These are phyloP conservation scores for Cremastinae sp. DNA, from an alignment of 2,888 invertebrate species.

Conservation along the genomic window DNA sequence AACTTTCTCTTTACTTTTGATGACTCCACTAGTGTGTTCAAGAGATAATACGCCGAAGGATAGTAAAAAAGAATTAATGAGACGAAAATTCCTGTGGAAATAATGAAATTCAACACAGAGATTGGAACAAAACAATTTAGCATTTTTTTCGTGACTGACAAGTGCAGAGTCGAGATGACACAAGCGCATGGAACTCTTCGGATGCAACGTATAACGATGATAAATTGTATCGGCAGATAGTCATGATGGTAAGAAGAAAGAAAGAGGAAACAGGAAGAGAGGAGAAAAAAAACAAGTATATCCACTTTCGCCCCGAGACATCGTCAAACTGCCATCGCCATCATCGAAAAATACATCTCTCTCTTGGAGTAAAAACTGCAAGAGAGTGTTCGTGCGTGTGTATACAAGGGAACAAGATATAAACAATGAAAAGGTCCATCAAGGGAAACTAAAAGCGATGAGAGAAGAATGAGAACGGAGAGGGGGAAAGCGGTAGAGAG, in stretches of 20 bases:
- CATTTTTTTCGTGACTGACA: too few species aligned
- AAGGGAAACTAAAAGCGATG: conserved; percentile 44
- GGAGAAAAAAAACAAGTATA: conserved; percentile 20
- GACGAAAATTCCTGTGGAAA: not conserved
- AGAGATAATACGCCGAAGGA: conserved; percentile 27
- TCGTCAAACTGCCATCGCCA: conserved; percentile 32
- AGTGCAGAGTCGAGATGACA: not conserved
- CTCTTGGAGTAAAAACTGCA: not conserved
- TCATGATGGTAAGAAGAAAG: not conserved
- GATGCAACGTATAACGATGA: not conserved
- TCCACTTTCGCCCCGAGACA: conserved; percentile 34
- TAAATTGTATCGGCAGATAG: not conserved
- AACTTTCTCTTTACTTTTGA: conserved; percentile 50
- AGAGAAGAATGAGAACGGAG: conserved; percentile 26
- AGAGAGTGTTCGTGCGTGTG: not conserved
- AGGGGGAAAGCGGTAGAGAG: not conserved
- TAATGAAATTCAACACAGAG: not conserved
- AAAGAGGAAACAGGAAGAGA: not conserved
- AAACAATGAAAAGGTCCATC: conserved; percentile 44
- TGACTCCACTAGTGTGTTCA: conserved; percentile 41
- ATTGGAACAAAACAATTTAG: not conserved
- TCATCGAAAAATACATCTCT: conserved; percentile 16
- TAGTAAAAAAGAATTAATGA: conserved; percentile 1
- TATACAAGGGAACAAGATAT: not conserved
- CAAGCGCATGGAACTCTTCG: not conserved